Percentiles rank a stretch among this genome's conserved stretches.
phyloP scores from a whole-genome alignment of 2,888 invertebrate genomes.

The Octonoba sinensis region DNA sequence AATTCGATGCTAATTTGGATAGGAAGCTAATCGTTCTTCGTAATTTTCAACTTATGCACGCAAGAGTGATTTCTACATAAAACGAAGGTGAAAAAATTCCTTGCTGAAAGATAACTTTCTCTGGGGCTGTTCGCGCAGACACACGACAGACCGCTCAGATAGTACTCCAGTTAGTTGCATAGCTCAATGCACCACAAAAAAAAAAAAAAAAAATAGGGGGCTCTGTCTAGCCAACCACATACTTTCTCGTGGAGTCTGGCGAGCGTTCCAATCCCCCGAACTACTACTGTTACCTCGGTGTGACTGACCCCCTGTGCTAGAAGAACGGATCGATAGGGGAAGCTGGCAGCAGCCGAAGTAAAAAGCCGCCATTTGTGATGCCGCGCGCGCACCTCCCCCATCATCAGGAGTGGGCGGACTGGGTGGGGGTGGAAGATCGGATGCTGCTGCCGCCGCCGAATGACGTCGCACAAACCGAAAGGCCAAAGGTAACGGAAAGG shows the following conservation, averaged over 20 bases:
- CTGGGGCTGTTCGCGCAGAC: no score
- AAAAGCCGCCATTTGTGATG: slow-evolving; percentile 57
- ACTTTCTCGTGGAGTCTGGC: slow-evolving; percentile 30
- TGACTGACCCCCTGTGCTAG: slow-evolving; percentile 30
- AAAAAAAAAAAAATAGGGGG: slow-evolving; percentile 5
- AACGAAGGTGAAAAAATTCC: no score
- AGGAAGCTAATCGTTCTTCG: no score
- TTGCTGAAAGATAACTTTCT: no score
- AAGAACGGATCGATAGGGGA: slow-evolving; percentile 36
- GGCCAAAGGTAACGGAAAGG: slow-evolving; percentile 49
- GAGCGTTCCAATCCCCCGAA: neutral
- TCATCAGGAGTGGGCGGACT: no score
- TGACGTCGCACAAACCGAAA: slow-evolving; percentile 50
- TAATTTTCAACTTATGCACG: no score
- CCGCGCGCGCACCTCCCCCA: slow-evolving; percentile 10
- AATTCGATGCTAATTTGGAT: no score
- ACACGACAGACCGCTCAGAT: no score
- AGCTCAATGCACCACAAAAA: neutral
- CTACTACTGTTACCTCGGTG: slow-evolving; percentile 56
- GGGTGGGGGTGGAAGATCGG: neutral
- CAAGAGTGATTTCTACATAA: no score
- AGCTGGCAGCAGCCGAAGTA: slow-evolving; percentile 32
- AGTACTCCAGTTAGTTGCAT: no score
- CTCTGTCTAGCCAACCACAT: slow-evolving; percentile 25
- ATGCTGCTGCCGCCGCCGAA: slow-evolving; percentile 17